Evolutionary conservation across 2,888 invertebrate species (phyloP).

Genomic region (Morpho helenor): DNA sequence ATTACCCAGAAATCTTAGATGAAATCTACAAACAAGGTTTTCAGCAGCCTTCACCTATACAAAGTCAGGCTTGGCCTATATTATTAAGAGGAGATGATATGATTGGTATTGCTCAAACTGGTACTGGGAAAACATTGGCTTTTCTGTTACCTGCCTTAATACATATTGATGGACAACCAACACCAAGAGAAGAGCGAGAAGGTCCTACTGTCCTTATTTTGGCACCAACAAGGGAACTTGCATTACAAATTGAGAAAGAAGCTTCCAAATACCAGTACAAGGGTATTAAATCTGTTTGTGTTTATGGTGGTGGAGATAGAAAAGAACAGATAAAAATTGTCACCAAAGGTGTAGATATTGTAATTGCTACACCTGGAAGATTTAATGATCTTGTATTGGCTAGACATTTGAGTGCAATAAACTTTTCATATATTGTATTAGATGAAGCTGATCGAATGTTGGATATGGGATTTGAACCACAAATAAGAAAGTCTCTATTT

Average conservation of each 20-base stretch:
- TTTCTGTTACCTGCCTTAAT: conserved; percentile 95
- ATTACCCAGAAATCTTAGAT: conserved; percentile 89
- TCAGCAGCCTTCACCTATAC: conserved; percentile 92
- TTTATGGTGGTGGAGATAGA: conserved; percentile 94
- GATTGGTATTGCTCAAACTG: conserved; percentile 98
- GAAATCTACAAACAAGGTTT: conserved; percentile 92
- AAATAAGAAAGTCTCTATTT: conserved; percentile 90
- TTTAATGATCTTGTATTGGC: conserved; percentile 92
- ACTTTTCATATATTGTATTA: conserved; percentile 92
- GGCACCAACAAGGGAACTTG: conserved; percentile 96
- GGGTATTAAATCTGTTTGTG: conserved; percentile 92
- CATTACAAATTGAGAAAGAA: conserved; percentile 95
- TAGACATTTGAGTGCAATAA: conserved; percentile 84
- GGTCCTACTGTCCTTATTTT: conserved; percentile 94
- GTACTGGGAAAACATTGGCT: conserved; percentile 96
- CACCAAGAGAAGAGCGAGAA: conserved; percentile 83
- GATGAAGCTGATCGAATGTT: conserved; percentile 96
- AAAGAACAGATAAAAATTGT: conserved; percentile 87
- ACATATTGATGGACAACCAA: conserved; percentile 92
- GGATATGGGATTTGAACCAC: conserved; percentile 93
- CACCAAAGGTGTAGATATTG: conserved; percentile 91
- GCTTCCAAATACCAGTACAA: conserved; percentile 92
- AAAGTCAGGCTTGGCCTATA: conserved; percentile 97
- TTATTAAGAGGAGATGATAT: conserved; percentile 93
- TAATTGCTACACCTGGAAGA: conserved; percentile 96